Conservation (phyloP, 64 coral and sea anemone species). For the Pocillopora damicornis region DNA sequence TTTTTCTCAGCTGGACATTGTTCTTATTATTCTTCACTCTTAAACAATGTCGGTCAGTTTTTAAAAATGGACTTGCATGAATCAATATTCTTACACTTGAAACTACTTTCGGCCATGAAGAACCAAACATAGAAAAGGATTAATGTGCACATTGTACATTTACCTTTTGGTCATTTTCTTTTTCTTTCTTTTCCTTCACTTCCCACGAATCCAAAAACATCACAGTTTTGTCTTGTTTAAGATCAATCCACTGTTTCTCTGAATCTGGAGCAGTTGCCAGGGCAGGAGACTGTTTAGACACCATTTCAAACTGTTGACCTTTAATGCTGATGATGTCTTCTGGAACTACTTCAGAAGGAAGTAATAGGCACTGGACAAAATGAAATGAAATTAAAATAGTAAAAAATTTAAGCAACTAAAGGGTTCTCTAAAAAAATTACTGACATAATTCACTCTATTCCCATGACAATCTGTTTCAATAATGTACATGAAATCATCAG, state of each 20-base stretch:
- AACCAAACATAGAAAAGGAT: too few relatives aligned
- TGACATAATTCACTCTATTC: too few relatives aligned
- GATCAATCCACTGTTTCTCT: slow-evolving; percentile 23
- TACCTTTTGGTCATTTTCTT: slow-evolving; percentile 25
- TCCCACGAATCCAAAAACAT: slow-evolving; percentile 33
- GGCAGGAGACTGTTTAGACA: slow-evolving; percentile 15
- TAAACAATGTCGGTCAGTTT: too few relatives aligned
- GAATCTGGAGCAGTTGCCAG: slow-evolving; percentile 1
- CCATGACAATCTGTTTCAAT: too few relatives aligned
- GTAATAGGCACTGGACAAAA: slow-evolving; percentile 16
- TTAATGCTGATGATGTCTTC: slow-evolving; percentile 61
- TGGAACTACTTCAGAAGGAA: slow-evolving; percentile 41
- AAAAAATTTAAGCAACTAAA: not conserved
- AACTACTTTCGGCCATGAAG: too few relatives aligned
- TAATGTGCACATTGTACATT: not conserved
- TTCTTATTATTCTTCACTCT: too few relatives aligned
- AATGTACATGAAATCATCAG: too few relatives aligned
- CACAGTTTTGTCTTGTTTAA: not conserved
- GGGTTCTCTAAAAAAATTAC: too few relatives aligned
- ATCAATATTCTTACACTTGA: too few relatives aligned
- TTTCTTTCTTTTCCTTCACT: slow-evolving; percentile 12
- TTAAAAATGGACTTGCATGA: too few relatives aligned
- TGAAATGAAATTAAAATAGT: not conserved
- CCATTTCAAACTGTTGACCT: slow-evolving; percentile 32
- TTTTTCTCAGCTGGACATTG: too few relatives aligned